These are phyloP conservation scores for Scaptomyza graminum DNA, from an alignment of 1,140 invertebrate species.

Conservation along the genomic window DNA sequence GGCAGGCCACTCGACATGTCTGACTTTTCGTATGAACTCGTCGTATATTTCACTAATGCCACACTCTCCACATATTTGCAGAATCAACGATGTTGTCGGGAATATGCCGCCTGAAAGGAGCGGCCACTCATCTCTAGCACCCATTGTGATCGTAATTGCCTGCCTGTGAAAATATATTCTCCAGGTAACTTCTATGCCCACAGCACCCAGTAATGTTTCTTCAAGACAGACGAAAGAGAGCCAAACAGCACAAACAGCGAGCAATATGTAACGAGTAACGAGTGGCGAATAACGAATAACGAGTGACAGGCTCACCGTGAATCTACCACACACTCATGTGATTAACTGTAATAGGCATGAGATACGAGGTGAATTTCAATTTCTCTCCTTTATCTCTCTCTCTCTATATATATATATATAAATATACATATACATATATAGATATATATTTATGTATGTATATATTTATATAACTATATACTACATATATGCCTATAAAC, in stretches of 20 bases:
- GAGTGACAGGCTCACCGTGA: slow-evolving; percentile 31
- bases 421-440: slow-evolving; percentile 31
- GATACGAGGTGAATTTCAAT: slow-evolving; percentile 75
- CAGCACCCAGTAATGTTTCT: slow-evolving; percentile 73
- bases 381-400: slow-evolving; percentile 52
- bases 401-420: slow-evolving; percentile 10
- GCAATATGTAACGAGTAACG: slow-evolving; percentile 21
- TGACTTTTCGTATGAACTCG: not conserved
- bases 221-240: slow-evolving; percentile 66
- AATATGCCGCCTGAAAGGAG: not conserved
- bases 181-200: slow-evolving; percentile 78
- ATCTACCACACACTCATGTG: slow-evolving; percentile 42
- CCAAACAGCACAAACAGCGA: slow-evolving; percentile 24
- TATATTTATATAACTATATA: slow-evolving; percentile 17
- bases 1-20: slow-evolving; percentile 1
- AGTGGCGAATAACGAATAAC: slow-evolving; percentile 26
- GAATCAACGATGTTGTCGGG: not conserved
- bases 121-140: not conserved
- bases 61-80: slow-evolving; percentile 36
- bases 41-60: slow-evolving; percentile 14
- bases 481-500: slow-evolving; percentile 1
- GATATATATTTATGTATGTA: slow-evolving; percentile 11
- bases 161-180: slow-evolving; percentile 45
- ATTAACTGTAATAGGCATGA: slow-evolving; percentile 59
- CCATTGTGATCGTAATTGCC: not conserved